Conservation (phyloP, 2,888 invertebrate species). For the Acrocera orbiculus region DNA sequence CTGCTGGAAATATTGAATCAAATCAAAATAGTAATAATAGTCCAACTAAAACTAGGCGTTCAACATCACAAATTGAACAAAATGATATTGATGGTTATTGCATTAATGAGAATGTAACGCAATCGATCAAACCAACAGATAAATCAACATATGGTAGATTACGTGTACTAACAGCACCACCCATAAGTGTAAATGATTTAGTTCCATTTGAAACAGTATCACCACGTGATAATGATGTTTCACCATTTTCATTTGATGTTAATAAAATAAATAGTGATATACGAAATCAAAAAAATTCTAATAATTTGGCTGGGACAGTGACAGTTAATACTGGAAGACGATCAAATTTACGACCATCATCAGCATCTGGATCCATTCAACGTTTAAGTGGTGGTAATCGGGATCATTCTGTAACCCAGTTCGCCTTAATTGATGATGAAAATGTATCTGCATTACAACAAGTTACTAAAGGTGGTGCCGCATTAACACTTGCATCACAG, state of each 20-base stretch:
- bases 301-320: slow-evolving; percentile 9
- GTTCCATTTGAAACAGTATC: slow-evolving; percentile 21
- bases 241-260: slow-evolving; percentile 19
- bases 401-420: slow-evolving; percentile 75
- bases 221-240: slow-evolving; percentile 18
- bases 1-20: slow-evolving; percentile 1
- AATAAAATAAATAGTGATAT: slow-evolving; percentile 9
- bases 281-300: slow-evolving; percentile 11
- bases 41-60: slow-evolving; percentile 14
- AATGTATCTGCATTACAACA: slow-evolving; percentile 78
- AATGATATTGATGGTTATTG: slow-evolving; percentile 11
- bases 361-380: slow-evolving; percentile 17
- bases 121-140: slow-evolving; percentile 25
- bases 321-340: slow-evolving; percentile 18
- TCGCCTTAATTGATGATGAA: slow-evolving; percentile 84
- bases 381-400: slow-evolving; percentile 34
- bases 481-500: slow-evolving; percentile 76
- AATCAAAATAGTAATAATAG: slow-evolving; percentile 11
- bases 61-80: slow-evolving; percentile 16
- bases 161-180: slow-evolving; percentile 48
- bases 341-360: slow-evolving; percentile 23
- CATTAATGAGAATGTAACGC: slow-evolving; percentile 10
- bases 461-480: slow-evolving; percentile 76
- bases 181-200: slow-evolving; percentile 36
- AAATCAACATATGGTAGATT: slow-evolving; percentile 56